Evolutionary conservation across 2,888 invertebrate genomes (phyloP), one percentile per base, ranked within the genome.

Genomic region (Eilema griseolum): DNA sequence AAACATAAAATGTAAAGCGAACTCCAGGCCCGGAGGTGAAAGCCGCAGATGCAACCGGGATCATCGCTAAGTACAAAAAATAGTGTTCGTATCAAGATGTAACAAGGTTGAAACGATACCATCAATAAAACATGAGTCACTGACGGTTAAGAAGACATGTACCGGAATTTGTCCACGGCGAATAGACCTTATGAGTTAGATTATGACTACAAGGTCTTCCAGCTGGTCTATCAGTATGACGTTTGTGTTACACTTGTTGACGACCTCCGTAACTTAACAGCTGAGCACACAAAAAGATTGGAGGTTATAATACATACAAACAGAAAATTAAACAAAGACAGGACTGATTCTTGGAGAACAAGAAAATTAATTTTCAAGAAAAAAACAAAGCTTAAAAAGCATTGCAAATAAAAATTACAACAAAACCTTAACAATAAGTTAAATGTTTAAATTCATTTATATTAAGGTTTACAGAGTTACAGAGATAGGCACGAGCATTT

Each of bases 171-270:
- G 70, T 68, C 52, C 72, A 82, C 79, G 76, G 75, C 77, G 77
- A 82, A 82, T 73, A 73, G 59, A 72, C 41, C 69, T 71, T 78
- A 79, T 72, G 76, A 74, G 74, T 74, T 57, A 76, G 75, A 71
- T 81, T 75, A 80, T 75, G 82, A 77, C 84, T 83, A 78, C 89
- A 84, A 90, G 88, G 88, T 78, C 84, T 72, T 75, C 73, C 69
- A 76, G 77, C 65, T 69, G 71, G 63, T 68, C 74, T 79, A 78
- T 64, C 57, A 74, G 73, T 28, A 68, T 65, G 83, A 77, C 88
- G 88, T 86, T 84, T 78, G 67, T 11, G 37, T 64, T 72, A 66
- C 81, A 84, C 74, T 83, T 78, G 82, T 73, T 75, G 68, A 68
- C 68, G 75, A 72, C 77, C 73, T 77, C 70, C 28, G 66, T 66